These are phyloP conservation scores for Panzeria rudis DNA, from an alignment of 2,888 invertebrate genomes.

Conservation along the genomic window DNA sequence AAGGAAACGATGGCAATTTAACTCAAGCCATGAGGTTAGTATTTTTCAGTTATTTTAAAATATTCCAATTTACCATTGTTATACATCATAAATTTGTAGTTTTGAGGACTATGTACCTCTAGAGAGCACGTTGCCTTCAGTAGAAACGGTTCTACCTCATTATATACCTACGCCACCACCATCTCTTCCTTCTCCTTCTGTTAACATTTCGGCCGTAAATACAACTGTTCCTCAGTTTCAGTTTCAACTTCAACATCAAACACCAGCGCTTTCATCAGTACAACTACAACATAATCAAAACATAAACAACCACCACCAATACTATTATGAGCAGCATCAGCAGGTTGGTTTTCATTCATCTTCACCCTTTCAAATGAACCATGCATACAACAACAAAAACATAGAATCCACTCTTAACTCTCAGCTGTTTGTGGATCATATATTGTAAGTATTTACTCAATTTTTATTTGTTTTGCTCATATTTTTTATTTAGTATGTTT, in stretches of 20 bases:
- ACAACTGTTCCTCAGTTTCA: constrained; percentile 60
- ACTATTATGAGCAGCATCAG: constrained; percentile 47
- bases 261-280: constrained; percentile 30
- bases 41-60: constrained; percentile 58
- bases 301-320: constrained; percentile 44
- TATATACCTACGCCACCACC: constrained; percentile 69
- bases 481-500: constrained; percentile 45
- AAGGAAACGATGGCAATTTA: constrained; percentile 29
- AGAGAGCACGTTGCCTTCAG: constrained; percentile 63
- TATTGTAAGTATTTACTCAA: constrained; percentile 54
- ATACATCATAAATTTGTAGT: constrained; percentile 55
- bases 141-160: constrained; percentile 72
- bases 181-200: constrained; percentile 69
- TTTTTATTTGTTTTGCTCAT: constrained; percentile 42
- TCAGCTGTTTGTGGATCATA: constrained; percentile 62
- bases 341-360: constrained; percentile 61
- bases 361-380: constrained; percentile 45
- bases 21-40: constrained; percentile 61
- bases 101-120: constrained; percentile 65
- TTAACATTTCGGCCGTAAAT: constrained; percentile 52
- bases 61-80: constrained; percentile 37
- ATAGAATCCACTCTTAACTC: constrained; percentile 55
- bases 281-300: constrained; percentile 66
- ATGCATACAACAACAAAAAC: constrained; percentile 40
- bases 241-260: constrained; percentile 62